Base-by-base conservation (phyloP, 2,888 invertebrate species). In the Sylvicola fuscatus region DNA sequence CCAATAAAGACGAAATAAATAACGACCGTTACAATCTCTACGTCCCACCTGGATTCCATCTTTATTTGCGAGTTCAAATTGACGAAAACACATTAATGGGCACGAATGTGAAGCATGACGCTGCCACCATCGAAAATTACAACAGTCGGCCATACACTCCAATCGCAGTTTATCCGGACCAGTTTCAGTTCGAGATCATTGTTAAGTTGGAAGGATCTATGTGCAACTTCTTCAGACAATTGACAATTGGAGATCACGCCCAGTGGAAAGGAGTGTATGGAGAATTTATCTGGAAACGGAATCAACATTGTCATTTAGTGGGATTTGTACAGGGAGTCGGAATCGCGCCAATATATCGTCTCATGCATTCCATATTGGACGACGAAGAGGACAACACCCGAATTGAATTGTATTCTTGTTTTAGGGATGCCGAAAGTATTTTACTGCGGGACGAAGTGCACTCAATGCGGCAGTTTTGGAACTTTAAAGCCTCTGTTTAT, bases 181-280 rank as follows among this genome's bases (percentile, higher is more conserved):
- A 42, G 26, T 46, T 50, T 37, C 45, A 52, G 44, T 76, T 78
- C 52, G 62, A 65, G 43, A 60, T 77, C 35, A 46, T 76, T 32
- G 62, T 78, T 1, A 75, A 74, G 55, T 52, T 65, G 34, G 71
- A 70, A 55, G 76, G 77, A 1, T 42, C 54, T 33, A 70, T 76
- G 56, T 72, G 77, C 2, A 54, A 56, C 38, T 61, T 62, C 34
- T 52, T 78, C 33, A 54, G 49, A 37, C 47, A 51, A 21, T 51
- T 73, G 46, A 45, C 52, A 35, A 42, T 53, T 27, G 65, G 64
- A 2, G 63, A 67, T 37, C 41, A 55, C 32, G 68, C 75, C 8
- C 56, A 68, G 37, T 75, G 80, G 67, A 60, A 81, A 46, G 83
- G 83, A 1, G 80, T 82, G 1, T 76, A 74, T 56, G 78, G 79